phyloP scores from a whole-genome alignment of 2,888 invertebrate genomes.

The Sphaerophoria rueppellii region DNA sequence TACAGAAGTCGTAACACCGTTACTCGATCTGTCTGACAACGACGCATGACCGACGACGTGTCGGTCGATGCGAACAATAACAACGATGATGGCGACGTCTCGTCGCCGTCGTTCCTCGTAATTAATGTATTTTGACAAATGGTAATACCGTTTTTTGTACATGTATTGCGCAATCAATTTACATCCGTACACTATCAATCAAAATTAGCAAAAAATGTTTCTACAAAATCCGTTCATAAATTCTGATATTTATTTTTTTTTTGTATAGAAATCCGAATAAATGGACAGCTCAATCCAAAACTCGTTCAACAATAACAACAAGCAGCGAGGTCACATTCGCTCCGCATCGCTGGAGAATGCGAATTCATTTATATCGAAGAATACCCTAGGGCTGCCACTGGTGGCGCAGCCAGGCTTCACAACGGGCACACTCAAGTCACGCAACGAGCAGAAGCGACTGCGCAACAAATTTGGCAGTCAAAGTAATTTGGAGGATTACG shows the following conservation, averaged over 20 bases:
- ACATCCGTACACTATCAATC: conserved; percentile 51
- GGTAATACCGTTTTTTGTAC: conserved; percentile 33
- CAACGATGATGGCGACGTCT: neutral
- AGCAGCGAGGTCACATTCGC: conserved; percentile 80
- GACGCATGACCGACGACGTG: neutral
- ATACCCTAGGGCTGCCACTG: conserved; percentile 78
- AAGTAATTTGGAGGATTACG: conserved; percentile 80
- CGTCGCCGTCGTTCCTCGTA: neutral
- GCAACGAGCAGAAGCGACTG: conserved; percentile 81
- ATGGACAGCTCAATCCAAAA: conserved; percentile 68
- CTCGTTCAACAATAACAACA: conserved; percentile 72
- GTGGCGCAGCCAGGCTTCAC: conserved; percentile 75
- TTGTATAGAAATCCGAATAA: conserved; percentile 58
- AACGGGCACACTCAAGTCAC: conserved; percentile 80
- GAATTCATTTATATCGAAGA: conserved; percentile 77
- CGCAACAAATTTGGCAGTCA: conserved; percentile 81
- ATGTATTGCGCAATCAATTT: conserved; percentile 51
- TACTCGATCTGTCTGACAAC: conserved; percentile 3
- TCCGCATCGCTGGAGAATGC: conserved; percentile 81
- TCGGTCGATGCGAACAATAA: no score
- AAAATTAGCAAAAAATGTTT: conserved; percentile 33
- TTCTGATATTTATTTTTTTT: conserved; percentile 29
- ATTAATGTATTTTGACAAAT: conserved; percentile 47
- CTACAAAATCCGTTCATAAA: conserved; percentile 53
- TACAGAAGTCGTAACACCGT: conserved; percentile 12